Conservation (phyloP, 2,797 vertebrate genomes). For the Scyliorhinus canicula region DNA sequence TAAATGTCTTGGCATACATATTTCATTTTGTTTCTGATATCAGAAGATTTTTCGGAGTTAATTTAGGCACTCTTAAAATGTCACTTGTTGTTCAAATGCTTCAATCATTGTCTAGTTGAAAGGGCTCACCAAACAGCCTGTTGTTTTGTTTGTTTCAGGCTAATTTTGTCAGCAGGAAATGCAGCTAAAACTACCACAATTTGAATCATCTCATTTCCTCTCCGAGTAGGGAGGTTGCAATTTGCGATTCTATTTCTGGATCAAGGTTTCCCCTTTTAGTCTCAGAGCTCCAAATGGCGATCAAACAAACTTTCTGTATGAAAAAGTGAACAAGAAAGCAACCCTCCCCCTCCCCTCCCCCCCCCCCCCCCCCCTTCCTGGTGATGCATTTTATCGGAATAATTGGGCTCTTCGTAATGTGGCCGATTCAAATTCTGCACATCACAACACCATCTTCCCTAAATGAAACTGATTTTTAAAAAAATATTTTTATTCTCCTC, state of each 20-base stretch:
- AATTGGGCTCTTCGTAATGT: not conserved
- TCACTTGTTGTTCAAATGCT: not conserved
- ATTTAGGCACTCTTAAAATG: not conserved
- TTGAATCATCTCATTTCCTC: conserved; percentile 34
- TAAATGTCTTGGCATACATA: not conserved
- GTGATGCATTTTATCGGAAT: not conserved
- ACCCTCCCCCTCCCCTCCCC: not conserved
- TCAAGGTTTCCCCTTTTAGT: conserved; percentile 34
- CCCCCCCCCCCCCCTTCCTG: not conserved
- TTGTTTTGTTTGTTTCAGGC: not conserved
- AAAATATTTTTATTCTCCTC: too few species aligned
- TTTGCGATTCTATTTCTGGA: conserved; percentile 19
- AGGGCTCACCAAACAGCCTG: not conserved
- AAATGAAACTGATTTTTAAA: not conserved
- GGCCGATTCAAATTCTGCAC: not conserved
- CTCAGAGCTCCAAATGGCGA: not conserved
- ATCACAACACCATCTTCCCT: not conserved
- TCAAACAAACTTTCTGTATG: conserved; percentile 13
- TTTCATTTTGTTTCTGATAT: not conserved
- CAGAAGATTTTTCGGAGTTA: not conserved
- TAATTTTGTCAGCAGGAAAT: conserved; percentile 35
- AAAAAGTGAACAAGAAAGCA: conserved; percentile 19
- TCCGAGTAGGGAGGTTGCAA: not conserved
- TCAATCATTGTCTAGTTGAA: not conserved
- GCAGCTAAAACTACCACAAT: conserved; percentile 1